A percentile compares a stretch with the other conserved stretches of the same genome.
Conservation (phyloP, 35 echinoderm and acorn worm species). For the Ptychodera flava region DNA sequence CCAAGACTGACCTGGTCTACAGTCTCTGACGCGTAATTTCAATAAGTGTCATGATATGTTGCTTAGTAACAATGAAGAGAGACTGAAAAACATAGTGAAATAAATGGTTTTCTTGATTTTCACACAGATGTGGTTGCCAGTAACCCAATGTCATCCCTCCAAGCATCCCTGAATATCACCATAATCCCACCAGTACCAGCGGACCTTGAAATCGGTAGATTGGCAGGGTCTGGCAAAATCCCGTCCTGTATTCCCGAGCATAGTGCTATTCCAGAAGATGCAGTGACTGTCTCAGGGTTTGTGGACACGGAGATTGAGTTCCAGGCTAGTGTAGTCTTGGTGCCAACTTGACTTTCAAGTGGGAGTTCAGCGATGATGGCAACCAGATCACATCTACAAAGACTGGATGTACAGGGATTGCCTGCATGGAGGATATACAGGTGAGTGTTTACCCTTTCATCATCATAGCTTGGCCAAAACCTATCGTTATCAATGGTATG, state of each 20-base stretch:
- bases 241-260: constrained; percentile 64
- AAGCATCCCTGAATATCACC: constrained; percentile 26
- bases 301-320: constrained; percentile 43
- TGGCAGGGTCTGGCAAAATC: constrained; percentile 38
- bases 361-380: constrained; percentile 53
- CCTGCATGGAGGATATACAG: constrained; percentile 61
- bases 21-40: no score
- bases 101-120: constrained; percentile 14
- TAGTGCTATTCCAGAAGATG: constrained; percentile 1
- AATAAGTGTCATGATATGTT: no score
- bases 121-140: constrained; percentile 46
- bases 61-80: no score
- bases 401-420: constrained; percentile 49
- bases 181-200: constrained; percentile 65
- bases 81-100: no score
- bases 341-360: constrained; percentile 63
- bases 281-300: constrained; percentile 42
- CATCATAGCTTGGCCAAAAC: no score
- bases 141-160: constrained; percentile 50
- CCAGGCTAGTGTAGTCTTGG: constrained; percentile 61
- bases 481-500: no score
- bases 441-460: no score
- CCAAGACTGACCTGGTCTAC: no score
- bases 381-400: constrained; percentile 5
- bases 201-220: constrained; percentile 56